A percentile compares a stretch with the other conserved stretches of the same genome.
Conservation (phyloP, 2,113 vertebrate genomes). For the Vidua macroura region DNA sequence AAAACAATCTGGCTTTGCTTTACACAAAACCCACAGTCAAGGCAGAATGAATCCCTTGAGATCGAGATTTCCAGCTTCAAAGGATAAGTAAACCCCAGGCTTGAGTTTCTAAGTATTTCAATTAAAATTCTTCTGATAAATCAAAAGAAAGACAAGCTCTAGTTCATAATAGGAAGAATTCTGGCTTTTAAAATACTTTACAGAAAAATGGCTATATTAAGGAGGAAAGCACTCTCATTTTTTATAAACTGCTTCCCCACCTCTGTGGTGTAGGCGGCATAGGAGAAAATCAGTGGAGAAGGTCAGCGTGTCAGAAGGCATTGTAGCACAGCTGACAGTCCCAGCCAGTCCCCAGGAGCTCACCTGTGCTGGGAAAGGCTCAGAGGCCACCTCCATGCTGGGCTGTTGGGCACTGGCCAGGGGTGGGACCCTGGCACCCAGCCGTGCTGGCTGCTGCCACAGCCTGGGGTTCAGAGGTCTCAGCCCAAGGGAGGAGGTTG, state of each 20-base stretch:
- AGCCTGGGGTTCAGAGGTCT: background rate
- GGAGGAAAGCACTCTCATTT: background rate
- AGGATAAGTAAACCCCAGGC: conserved; percentile 2
- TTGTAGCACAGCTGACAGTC: background rate
- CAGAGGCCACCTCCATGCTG: accelerated
- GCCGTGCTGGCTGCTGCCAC: background rate
- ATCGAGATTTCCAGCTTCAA: background rate
- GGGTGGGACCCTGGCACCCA: background rate
- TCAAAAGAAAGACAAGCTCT: conserved; percentile 11
- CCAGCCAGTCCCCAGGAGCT: background rate
- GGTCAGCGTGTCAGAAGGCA: background rate
- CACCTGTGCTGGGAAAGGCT: background rate
- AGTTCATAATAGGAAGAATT: background rate
- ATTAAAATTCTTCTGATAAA: conserved; percentile 28
- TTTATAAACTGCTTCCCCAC: background rate
- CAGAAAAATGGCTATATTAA: background rate
- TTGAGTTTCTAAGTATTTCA: conserved; percentile 7
- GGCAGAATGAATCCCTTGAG: conserved; percentile 35
- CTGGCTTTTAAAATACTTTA: background rate
- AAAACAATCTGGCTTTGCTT: conserved; percentile 48
- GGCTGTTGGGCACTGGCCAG: background rate
- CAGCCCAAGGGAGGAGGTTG: background rate
- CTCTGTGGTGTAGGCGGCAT: background rate
- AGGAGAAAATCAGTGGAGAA: background rate
- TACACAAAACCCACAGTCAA: conserved; percentile 5